A percentile compares a stretch with the other conserved stretches of the same genome.
Evolutionary conservation across 2,888 invertebrate genomes (phyloP).

Genomic region (Odiellus spinosus): DNA sequence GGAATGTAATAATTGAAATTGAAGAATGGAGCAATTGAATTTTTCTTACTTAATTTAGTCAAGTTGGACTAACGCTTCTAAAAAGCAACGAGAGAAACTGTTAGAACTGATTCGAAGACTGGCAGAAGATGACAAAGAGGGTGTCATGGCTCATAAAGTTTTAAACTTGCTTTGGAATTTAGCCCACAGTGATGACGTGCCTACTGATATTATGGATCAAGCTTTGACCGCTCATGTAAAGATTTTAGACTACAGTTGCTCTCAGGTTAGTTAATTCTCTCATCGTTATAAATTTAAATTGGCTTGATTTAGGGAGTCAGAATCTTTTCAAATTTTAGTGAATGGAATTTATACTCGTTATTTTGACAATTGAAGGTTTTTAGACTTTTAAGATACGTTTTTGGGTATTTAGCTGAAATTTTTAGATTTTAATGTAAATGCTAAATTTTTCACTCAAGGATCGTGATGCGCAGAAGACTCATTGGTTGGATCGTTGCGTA

Average conservation of each 20-base stretch:
- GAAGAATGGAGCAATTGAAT: too few relatives aligned
- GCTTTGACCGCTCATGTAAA: conserved; percentile 87
- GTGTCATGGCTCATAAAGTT: conserved; percentile 94
- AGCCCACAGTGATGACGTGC: conserved; percentile 87
- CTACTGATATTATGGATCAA: conserved; percentile 93
- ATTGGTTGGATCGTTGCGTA: conserved; percentile 92
- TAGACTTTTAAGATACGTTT: background rate
- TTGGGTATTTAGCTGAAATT: too few relatives aligned
- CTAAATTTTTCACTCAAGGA: conserved; percentile 36
- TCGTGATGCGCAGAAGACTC: conserved; percentile 84
- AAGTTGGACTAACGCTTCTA: conserved; percentile 92
- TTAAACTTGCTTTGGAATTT: conserved; percentile 64
- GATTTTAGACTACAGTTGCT: conserved; percentile 93
- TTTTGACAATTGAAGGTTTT: background rate
- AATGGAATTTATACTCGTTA: background rate
- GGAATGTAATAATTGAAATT: too few relatives aligned
- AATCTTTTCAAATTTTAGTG: too few relatives aligned
- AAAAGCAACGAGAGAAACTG: conserved; percentile 86
- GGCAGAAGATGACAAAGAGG: conserved; percentile 96
- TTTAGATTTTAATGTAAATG: too few relatives aligned
- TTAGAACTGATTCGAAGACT: conserved; percentile 82
- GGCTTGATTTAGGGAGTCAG: too few relatives aligned
- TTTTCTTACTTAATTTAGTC: too few relatives aligned
- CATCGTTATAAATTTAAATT: background rate
- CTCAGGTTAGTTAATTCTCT: conserved; percentile 43